phyloP scores from a whole-genome alignment of 1,140 invertebrate genomes.

The Conus ventricosus region DNA sequence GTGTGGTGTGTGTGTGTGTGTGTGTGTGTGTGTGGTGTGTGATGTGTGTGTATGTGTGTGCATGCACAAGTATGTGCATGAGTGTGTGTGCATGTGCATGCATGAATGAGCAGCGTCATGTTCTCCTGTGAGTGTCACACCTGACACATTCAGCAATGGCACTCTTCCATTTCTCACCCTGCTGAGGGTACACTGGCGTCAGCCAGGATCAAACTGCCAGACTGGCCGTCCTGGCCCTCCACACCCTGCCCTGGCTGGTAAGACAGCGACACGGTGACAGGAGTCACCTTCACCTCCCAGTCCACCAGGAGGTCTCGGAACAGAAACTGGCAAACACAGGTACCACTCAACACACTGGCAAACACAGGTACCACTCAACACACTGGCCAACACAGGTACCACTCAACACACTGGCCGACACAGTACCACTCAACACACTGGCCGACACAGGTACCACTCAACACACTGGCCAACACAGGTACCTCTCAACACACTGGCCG shows the following conservation, averaged over 20 bases:
- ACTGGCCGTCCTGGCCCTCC: neutral
- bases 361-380: too few species aligned
- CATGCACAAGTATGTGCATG: too few species aligned
- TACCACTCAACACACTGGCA: too few species aligned
- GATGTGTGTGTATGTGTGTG: too few species aligned
- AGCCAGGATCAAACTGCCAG: neutral
- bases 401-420: too few species aligned
- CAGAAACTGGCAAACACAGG: neutral
- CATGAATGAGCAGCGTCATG: neutral
- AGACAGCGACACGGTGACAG: neutral
- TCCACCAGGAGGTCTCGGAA: constrained; percentile 11
- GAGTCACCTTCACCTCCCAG: constrained; percentile 20
- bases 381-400: too few species aligned
- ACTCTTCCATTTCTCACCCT: neutral
- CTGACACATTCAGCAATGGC: neutral
- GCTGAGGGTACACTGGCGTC: neutral
- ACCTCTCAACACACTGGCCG: too few species aligned
- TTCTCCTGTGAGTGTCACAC: neutral
- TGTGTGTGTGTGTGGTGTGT: constrained; percentile 6
- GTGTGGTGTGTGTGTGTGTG: neutral
- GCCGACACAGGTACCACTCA: too few species aligned
- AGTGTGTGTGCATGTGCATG: neutral
- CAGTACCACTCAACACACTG: too few species aligned
- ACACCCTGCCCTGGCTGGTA: neutral
- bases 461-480: too few species aligned